Evolutionary conservation across 2,888 invertebrate species (phyloP).

Genomic region (Metalampra italica): DNA sequence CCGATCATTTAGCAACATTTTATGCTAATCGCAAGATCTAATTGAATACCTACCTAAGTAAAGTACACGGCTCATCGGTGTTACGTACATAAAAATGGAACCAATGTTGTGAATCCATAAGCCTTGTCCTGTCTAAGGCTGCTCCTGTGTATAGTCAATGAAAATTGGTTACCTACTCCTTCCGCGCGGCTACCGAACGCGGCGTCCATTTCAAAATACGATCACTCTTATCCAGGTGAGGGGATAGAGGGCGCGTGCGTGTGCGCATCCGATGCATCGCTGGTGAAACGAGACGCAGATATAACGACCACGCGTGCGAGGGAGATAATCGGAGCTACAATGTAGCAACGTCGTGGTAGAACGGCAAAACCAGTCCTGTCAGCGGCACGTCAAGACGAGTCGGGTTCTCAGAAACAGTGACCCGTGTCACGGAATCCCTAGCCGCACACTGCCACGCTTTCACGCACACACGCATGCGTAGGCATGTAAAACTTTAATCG

Average conservation of each 20-base stretch:
- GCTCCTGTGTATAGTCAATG: slow-evolving; percentile 42
- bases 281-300: slow-evolving; percentile 35
- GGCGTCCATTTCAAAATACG: slow-evolving; percentile 66
- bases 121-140: background rate
- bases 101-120: too few species aligned
- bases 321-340: slow-evolving; percentile 52
- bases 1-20: too few species aligned
- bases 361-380: slow-evolving; percentile 77
- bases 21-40: too few species aligned
- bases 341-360: slow-evolving; percentile 61
- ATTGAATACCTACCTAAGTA: too few species aligned
- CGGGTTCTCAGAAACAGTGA: slow-evolving; percentile 76
- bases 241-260: slow-evolving; percentile 70
- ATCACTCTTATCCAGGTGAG: slow-evolving; percentile 66
- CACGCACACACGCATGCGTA: slow-evolving; percentile 29
- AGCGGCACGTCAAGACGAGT: slow-evolving; percentile 76
- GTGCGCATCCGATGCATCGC: slow-evolving; percentile 66
- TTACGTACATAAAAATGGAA: too few species aligned
- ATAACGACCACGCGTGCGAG: slow-evolving; percentile 30
- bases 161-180: slow-evolving; percentile 53
- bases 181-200: slow-evolving; percentile 66
- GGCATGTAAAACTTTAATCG: slow-evolving; percentile 35
- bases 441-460: slow-evolving; percentile 45
- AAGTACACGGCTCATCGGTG: too few species aligned
- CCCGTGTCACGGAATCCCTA: slow-evolving; percentile 78